These are phyloP conservation scores for Nasonia giraulti DNA, from an alignment of 1,140 invertebrate genomes.

Conservation along the genomic window DNA sequence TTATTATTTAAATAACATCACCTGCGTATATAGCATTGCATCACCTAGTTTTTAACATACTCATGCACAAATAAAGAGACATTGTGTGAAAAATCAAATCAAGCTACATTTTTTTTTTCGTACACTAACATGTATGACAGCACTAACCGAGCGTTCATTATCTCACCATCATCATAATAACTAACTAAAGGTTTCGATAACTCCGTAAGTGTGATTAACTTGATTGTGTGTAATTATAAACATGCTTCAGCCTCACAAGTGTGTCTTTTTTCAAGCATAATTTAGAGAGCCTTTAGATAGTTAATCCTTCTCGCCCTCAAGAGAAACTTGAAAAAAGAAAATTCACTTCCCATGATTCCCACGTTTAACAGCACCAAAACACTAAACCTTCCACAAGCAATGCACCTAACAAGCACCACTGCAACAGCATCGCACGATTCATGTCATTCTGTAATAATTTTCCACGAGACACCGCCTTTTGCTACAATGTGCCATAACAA, in stretches of 20 bases:
- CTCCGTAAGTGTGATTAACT: too few relatives aligned
- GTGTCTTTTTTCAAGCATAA: too few relatives aligned
- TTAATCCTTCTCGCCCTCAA: too few relatives aligned
- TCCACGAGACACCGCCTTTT: neutral
- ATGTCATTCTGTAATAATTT: neutral
- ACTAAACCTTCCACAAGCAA: neutral
- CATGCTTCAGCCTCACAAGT: too few relatives aligned
- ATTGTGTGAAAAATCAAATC: slow-evolving; percentile 29
- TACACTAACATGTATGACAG: slow-evolving; percentile 45
- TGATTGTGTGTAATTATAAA: too few relatives aligned
- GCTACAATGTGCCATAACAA: too few relatives aligned
- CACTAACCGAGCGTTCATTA: slow-evolving; percentile 29
- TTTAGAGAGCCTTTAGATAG: too few relatives aligned
- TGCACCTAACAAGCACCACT: neutral
- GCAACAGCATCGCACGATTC: slow-evolving; percentile 26
- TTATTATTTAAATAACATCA: slow-evolving; percentile 31
- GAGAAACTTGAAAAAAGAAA: too few relatives aligned
- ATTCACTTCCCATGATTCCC: too few relatives aligned
- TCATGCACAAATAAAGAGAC: slow-evolving; percentile 46
- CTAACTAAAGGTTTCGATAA: slow-evolving; percentile 5
- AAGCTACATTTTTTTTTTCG: slow-evolving; percentile 28
- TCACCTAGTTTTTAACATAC: slow-evolving; percentile 27
- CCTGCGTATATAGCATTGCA: neutral
- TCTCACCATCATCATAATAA: neutral
- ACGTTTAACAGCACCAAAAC: neutral